Conservation (phyloP, 2,113 vertebrate species). For the Dendropsophus ebraccatus region DNA sequence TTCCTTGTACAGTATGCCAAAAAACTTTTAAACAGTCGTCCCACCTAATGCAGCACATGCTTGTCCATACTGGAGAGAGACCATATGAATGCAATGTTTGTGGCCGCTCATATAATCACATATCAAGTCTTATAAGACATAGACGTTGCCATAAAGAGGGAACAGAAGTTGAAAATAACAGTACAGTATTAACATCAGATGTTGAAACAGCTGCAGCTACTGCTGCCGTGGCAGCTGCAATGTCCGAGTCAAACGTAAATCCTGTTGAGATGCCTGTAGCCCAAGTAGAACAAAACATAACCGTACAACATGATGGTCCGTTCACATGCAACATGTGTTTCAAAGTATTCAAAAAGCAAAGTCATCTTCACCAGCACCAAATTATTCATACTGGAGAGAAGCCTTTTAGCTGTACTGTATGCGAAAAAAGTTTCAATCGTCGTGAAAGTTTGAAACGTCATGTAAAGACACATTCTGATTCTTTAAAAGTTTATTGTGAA, state of each 20-base stretch:
- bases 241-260: not conserved
- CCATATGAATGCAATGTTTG: constrained; percentile 74
- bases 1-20: constrained; percentile 73
- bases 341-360: constrained; percentile 93
- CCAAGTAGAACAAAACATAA: not conserved
- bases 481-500: constrained; percentile 83
- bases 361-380: constrained; percentile 93
- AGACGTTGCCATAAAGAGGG: constrained; percentile 70
- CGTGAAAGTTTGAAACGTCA: constrained; percentile 92
- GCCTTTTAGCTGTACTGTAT: constrained; percentile 87
- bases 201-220: constrained; percentile 21
- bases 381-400: constrained; percentile 92
- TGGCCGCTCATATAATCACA: constrained; percentile 74
- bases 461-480: constrained; percentile 90
- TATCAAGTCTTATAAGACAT: constrained; percentile 76
- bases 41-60: constrained; percentile 75
- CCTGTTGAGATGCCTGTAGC: not conserved
- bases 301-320: constrained; percentile 62
- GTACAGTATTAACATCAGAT: not conserved
- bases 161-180: constrained; percentile 58
- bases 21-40: constrained; percentile 76
- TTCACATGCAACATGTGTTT: constrained; percentile 86
- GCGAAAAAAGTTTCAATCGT: constrained; percentile 90
- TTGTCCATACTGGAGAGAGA: constrained; percentile 73
- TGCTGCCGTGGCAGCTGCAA: constrained; percentile 59